Evolutionary conservation across 2,888 invertebrate genomes (phyloP).

Genomic region (Archips xylosteana): DNA sequence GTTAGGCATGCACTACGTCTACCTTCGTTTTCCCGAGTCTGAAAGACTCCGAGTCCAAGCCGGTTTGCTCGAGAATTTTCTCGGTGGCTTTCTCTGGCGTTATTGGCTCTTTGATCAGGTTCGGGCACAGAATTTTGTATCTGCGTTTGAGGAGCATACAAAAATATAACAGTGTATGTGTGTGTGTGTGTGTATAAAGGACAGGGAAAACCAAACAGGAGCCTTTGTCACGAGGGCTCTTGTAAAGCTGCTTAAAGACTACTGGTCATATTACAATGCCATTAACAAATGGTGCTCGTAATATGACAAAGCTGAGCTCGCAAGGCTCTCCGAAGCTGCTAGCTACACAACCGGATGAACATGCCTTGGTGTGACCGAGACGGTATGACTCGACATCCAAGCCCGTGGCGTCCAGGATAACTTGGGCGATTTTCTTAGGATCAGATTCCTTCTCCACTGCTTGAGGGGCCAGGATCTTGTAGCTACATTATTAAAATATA

Average conservation of each 20-base stretch:
- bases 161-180: slow-evolving; percentile 66
- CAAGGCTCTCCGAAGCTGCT: slow-evolving; percentile 50
- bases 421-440: slow-evolving; percentile 93
- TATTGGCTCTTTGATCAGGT: slow-evolving; percentile 90
- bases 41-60: slow-evolving; percentile 97
- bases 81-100: slow-evolving; percentile 92
- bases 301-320: slow-evolving; percentile 67
- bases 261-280: slow-evolving; percentile 68
- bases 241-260: slow-evolving; percentile 60
- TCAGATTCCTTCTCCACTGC: slow-evolving; percentile 91
- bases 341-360: slow-evolving; percentile 65
- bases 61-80: slow-evolving; percentile 92
- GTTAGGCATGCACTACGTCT: slow-evolving; percentile 72
- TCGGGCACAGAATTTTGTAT: slow-evolving; percentile 99
- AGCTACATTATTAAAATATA: slow-evolving; percentile 89
- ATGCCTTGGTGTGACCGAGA: slow-evolving; percentile 99
- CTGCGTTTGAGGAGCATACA: slow-evolving; percentile 88
- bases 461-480: slow-evolving; percentile 99
- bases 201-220: slow-evolving; percentile 65
- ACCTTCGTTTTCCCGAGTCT: slow-evolving; percentile 98
- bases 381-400: slow-evolving; percentile 97
- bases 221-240: slow-evolving; percentile 74
- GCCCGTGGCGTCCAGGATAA: slow-evolving; percentile 93
- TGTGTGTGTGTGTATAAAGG: slow-evolving; percentile 53
- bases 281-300: slow-evolving; percentile 66